Base-by-base conservation (phyloP, 92 coral and sea anemone genomes). In the Virgularia gustaviana region DNA sequence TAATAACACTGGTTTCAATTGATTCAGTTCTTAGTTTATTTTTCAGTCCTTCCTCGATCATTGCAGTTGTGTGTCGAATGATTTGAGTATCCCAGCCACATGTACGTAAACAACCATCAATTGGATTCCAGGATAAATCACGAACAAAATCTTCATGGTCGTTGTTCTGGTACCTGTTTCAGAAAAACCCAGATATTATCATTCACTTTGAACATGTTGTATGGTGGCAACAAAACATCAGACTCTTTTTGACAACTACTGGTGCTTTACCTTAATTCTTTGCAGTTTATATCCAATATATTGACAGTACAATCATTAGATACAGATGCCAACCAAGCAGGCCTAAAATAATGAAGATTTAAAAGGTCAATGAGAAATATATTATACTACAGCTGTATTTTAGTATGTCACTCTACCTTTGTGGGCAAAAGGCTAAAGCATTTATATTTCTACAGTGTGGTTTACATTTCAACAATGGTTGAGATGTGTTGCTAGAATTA, bases 261-360 rank as follows among this genome's bases (percentile, higher is more conserved):
- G n/a, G 12, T 63, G 7, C 76, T 91, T 86, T 89, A 91, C 97
- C 90, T 89, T 29, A 89, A 75, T 31, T 57, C 79, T 70, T 80
- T 81, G 57, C 87, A 75, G 13, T 84, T 81, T 24, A 90, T 86
- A 78, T 92, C 90, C 49, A 89, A 91, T 38, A 92, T 96, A 71
- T 92, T 85, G 20, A 87, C 96, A 49, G 81, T 56, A 58, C 86
- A 81, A 71, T 92, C 98, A 61, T 92, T 96, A 11, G 98, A 92
- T n/a, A 92, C 90, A 51, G 98, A 87, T 9, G 98, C 98, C 24
- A 92, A 82, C 98, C 98, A 92, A 37, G 90, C 91, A 4, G 98
- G 94, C 63, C 98, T 92, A 65, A 43, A 71, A 61, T 47, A n/a
- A n/a, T n/a, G n/a, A n/a, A n/a, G n/a, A n/a, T n/a, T n/a, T n/a